Evolutionary conservation across 2,113 vertebrate genomes (phyloP).

Genomic region (human): DNA sequence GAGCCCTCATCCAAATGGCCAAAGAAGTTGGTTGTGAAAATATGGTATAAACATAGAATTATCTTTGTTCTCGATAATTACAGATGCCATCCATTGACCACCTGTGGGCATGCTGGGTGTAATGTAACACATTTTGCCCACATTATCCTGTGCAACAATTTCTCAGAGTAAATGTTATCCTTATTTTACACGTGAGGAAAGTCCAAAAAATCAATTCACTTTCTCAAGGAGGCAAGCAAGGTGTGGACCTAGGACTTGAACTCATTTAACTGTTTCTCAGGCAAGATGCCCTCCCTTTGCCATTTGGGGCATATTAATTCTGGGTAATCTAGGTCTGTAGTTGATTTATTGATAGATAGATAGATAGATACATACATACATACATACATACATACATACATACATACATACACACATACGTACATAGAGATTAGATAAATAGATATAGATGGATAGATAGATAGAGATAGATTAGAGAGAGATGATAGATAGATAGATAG

Average conservation of each 20-base stretch:
- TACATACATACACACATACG: too few species aligned
- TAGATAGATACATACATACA: too few species aligned
- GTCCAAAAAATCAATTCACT: not conserved
- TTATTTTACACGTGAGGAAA: not conserved
- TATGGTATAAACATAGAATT: not conserved
- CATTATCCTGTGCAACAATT: not conserved
- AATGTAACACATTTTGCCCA: not conserved
- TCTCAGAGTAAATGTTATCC: not conserved
- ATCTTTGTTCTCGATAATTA: not conserved
- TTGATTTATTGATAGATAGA: too few species aligned
- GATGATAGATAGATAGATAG: too few species aligned
- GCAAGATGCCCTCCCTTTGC: not conserved
- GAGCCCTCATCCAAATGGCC: not conserved
- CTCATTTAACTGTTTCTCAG: not conserved
- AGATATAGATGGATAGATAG: too few species aligned
- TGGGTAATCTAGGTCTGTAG: not conserved
- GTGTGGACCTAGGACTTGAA: not conserved
- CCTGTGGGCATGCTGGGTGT: not conserved
- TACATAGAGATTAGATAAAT: too few species aligned
- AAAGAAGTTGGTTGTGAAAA: not conserved
- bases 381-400: too few species aligned
- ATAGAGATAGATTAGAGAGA: too few species aligned
- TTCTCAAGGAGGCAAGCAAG: not conserved
- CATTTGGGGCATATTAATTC: not conserved
- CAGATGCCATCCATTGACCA: not conserved